Conservation (phyloP, 92 coral and sea anemone genomes). For the Desmophyllum pertusum region DNA sequence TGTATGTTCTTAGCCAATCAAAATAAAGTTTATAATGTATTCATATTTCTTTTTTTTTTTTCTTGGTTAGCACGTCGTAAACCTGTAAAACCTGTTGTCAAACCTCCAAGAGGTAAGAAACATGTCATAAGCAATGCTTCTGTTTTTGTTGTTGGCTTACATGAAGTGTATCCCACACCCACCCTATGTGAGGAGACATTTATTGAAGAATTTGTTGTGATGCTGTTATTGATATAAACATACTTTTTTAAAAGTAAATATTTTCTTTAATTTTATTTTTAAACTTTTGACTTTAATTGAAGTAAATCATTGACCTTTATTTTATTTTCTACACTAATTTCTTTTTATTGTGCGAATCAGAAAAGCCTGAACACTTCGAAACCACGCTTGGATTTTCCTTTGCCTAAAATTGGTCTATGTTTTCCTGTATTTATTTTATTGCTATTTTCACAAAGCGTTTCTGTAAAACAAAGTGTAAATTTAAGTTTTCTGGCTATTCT, state of each 20-base stretch:
- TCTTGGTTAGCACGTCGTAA: constrained; percentile 8
- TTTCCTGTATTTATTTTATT: no score
- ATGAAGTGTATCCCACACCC: background rate
- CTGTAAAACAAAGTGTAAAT: no score
- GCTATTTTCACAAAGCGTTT: no score
- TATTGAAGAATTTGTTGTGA: background rate
- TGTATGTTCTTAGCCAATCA: no score
- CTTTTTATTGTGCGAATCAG: no score
- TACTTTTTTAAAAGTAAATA: background rate
- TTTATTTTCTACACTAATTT: background rate
- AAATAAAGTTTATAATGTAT: no score
- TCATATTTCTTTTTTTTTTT: background rate
- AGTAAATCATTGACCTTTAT: background rate
- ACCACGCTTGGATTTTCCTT: no score
- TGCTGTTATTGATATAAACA: background rate
- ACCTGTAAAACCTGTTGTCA: constrained; percentile 29
- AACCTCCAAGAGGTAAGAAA: constrained; percentile 36
- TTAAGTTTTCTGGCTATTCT: no score
- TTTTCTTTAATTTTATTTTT: background rate
- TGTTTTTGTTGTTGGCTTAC: background rate
- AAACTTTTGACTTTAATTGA: background rate
- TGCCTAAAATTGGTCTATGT: no score
- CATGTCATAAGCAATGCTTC: background rate
- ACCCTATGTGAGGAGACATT: background rate
- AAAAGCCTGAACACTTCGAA: no score